These are phyloP conservation scores for Coecobrya sp. DNA, from an alignment of 2,888 invertebrate genomes.

Conservation along the genomic window DNA sequence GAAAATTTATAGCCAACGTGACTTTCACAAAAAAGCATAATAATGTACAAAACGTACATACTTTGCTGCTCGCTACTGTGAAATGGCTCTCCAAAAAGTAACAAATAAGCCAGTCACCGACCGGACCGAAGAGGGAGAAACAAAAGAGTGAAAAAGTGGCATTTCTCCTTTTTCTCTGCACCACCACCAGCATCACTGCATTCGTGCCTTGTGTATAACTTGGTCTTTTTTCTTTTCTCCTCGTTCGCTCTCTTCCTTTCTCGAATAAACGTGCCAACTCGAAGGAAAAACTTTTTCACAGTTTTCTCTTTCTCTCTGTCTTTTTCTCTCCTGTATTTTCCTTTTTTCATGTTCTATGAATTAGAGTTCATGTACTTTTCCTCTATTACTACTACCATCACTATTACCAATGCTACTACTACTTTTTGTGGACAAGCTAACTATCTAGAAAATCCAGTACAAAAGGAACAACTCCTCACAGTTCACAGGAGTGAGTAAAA, in stretches of 20 bases:
- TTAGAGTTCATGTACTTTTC: constrained; percentile 56
- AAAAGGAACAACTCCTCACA: constrained; percentile 33
- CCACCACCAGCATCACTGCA: constrained; percentile 11
- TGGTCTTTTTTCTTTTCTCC: constrained; percentile 2
- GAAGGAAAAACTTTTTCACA: constrained; percentile 80
- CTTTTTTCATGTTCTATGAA: constrained; percentile 44
- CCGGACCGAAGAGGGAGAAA: constrained; percentile 6
- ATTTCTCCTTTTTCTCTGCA: constrained; percentile 45
- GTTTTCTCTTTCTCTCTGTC: constrained; percentile 28
- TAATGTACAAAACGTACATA: neutral
- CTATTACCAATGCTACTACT: neutral
- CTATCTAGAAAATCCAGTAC: constrained; percentile 45
- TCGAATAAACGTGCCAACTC: constrained; percentile 82
- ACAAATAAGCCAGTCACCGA: constrained; percentile 18
- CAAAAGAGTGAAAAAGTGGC: constrained; percentile 28
- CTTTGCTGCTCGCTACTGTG: neutral
- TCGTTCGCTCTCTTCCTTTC: constrained; percentile 4
- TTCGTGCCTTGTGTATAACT: constrained; percentile 64
- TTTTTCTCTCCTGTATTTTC: constrained; percentile 20
- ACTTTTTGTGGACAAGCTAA: constrained; percentile 56
- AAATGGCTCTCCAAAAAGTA: constrained; percentile 37
- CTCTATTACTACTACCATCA: neutral
- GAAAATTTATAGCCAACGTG: constrained; percentile 39
- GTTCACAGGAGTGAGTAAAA: constrained; percentile 31
- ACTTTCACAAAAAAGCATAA: neutral